A percentile compares a stretch with the other conserved stretches of the same genome.
Conservation (phyloP, 2,888 invertebrate genomes). For the Podotricha telesiphe region DNA sequence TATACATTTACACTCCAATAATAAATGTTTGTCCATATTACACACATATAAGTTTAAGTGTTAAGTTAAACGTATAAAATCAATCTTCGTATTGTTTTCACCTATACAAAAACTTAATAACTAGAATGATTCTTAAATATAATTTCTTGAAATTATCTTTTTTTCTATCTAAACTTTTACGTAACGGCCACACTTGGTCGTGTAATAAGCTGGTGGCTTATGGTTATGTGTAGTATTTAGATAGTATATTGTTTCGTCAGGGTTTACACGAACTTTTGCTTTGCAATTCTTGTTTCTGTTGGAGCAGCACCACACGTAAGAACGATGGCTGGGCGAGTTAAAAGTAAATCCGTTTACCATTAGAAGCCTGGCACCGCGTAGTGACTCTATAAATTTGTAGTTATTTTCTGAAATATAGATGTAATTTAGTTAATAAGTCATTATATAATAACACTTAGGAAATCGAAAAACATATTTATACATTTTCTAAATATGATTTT, state of each 20-base stretch:
- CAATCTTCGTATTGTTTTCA: too few species aligned
- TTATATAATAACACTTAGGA: too few species aligned
- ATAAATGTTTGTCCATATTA: too few species aligned
- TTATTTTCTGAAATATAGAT: background rate
- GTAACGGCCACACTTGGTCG: background rate
- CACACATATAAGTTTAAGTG: too few species aligned
- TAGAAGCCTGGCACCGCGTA: slow-evolving; percentile 44
- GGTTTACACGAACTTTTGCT: slow-evolving; percentile 32
- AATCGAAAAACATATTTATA: too few species aligned
- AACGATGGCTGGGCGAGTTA: slow-evolving; percentile 46
- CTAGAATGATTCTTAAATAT: too few species aligned
- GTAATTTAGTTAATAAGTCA: background rate
- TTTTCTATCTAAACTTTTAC: too few species aligned
- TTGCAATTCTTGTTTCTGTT: slow-evolving; percentile 47
- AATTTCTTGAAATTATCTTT: too few species aligned
- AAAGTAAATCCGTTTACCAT: slow-evolving; percentile 57
- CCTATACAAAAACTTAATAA: too few species aligned
- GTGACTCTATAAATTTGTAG: slow-evolving; percentile 20
- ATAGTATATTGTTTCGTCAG: background rate
- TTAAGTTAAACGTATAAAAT: too few species aligned
- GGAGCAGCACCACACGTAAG: slow-evolving; percentile 51
- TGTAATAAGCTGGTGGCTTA: background rate
- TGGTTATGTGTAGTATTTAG: background rate
- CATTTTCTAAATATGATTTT: too few species aligned
- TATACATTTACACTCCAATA: too few species aligned